Percentiles rank a stretch among this genome's conserved stretches.
These are phyloP conservation scores for Acromyrmex echinatior DNA, from an alignment of 1,140 invertebrate species.

Conservation along the genomic window DNA sequence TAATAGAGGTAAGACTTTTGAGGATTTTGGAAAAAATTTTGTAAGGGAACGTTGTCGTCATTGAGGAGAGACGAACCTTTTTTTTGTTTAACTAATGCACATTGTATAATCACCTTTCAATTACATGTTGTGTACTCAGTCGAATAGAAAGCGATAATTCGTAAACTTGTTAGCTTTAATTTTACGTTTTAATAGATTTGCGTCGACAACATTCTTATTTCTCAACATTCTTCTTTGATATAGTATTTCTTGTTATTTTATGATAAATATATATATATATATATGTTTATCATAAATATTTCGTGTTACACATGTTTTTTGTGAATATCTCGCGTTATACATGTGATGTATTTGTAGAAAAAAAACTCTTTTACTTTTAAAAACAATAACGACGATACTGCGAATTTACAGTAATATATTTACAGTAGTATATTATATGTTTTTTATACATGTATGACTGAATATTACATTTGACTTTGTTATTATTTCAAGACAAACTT, in stretches of 20 bases:
- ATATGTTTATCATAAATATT: slow-evolving; percentile 1
- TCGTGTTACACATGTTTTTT: not conserved
- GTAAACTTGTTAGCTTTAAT: slow-evolving; percentile 15
- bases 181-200: not conserved
- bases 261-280: slow-evolving; percentile 5
- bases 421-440: not conserved
- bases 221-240: slow-evolving; percentile 13
- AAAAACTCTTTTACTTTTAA: not conserved
- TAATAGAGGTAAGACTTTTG: slow-evolving; percentile 80
- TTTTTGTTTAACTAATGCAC: slow-evolving; percentile 27
- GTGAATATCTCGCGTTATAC: too few relatives aligned
- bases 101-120: slow-evolving; percentile 31
- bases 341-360: not conserved
- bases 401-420: slow-evolving; percentile 12
- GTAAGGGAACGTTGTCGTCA: slow-evolving; percentile 24
- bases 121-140: slow-evolving; percentile 35
- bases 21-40: slow-evolving; percentile 52
- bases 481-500: not conserved
- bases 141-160: slow-evolving; percentile 16
- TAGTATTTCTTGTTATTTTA: not conserved
- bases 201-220: slow-evolving; percentile 13
- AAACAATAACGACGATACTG: not conserved
- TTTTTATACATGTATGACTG: slow-evolving; percentile 1
- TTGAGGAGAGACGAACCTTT: slow-evolving; percentile 20
- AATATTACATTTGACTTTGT: slow-evolving; percentile 43